Evolutionary conservation across 2,113 vertebrate genomes (phyloP).

Genomic region (cat (Felis catus)): F.catus_Fca126_mat1.0 CM031414.1:17081501-17082000

Average conservation of each 20-base stretch:
- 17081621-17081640: neutral
- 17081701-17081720: neutral
- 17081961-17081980: neutral
- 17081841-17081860: neutral
- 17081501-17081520: neutral
- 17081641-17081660: neutral
- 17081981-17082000: neutral
- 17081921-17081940: neutral
- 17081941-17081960: neutral
- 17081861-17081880: neutral
- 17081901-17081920: too few species aligned
- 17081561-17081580: neutral
- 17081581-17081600: neutral
- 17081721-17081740: rapidly evolving
- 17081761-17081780: neutral
- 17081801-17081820: neutral
- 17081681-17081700: neutral
- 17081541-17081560: neutral
- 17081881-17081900: neutral
- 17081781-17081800: neutral
- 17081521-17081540: neutral
- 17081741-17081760: rapidly evolving
- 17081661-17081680: neutral
- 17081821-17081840: neutral
- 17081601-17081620: neutral